Base-by-base conservation (phyloP, 2,113 vertebrate species). In the Acrocephalus kingi region DNA sequence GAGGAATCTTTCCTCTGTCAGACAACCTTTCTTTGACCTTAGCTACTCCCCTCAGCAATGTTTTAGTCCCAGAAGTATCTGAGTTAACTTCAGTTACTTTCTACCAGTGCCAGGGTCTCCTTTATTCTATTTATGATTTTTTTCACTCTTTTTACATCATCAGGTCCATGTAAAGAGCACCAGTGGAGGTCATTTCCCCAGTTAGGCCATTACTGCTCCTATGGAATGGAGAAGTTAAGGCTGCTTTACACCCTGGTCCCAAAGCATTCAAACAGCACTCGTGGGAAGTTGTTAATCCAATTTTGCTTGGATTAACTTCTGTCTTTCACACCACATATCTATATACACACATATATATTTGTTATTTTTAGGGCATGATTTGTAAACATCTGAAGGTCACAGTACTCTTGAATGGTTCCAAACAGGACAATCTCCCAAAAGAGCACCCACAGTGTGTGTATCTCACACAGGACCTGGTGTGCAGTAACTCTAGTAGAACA, bases 401-500 rank as follows among this genome's bases (percentile, higher is more conserved):
- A 64, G 49, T 11, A 15, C 22, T 37, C 1, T 2, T 18, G 76
- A 24, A 27, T 5, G 23, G 35, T 76, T 61, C 10, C 13, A 7
- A 43, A 17, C 21, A 35, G 55, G 28, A 33, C 15, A 6, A 7
- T 28, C 8, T 62, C 84, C 52, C 59, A 22, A 14, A 20, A 41
- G 4, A 28, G 17, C 8, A 15, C 8, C 11, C 58, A 12, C 21
- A 25, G 2, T 7, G 35, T 7, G 4, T 54, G 35, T 24, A 11
- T 19, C 54, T 28, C 23, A 24, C 39, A 8, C 15, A 43, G 48
- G 12, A 41, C 6, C 20, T 16, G 25, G 31, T n/a, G 21, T 8
- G 6, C 59, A 37, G 10, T 4, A 16, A 3, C 48, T 31, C 37
- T 1, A 14, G 28, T 3, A 7, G 11, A 2, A 3, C 3, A 3